phyloP scores from a whole-genome alignment of 2,797 vertebrate genomes.

The Mormyrus hasselquistii region DNA sequence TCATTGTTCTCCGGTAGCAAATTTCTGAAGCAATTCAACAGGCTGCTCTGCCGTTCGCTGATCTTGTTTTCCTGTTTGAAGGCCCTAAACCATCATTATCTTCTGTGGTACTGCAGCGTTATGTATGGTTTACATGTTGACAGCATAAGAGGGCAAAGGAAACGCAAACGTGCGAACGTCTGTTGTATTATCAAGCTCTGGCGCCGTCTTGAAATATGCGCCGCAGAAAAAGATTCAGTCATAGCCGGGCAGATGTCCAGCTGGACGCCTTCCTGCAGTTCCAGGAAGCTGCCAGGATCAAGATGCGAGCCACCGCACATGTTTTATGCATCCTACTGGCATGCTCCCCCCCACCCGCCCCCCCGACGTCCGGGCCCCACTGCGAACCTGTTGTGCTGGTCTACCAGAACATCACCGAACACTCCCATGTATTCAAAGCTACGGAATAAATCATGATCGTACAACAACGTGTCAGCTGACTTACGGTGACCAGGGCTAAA shows the following conservation, averaged over 20 bases:
- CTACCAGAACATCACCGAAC: slow-evolving; percentile 65
- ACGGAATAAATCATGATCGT: slow-evolving; percentile 91
- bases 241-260: slow-evolving; percentile 28
- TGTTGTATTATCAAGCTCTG: slow-evolving; percentile 2
- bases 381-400: slow-evolving; percentile 70
- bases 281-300: slow-evolving; percentile 18
- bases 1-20: neutral
- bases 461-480: slow-evolving; percentile 85
- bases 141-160: slow-evolving; percentile 5
- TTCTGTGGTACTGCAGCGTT: neutral
- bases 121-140: slow-evolving; percentile 8
- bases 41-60: neutral
- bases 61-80: neutral
- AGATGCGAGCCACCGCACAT: slow-evolving; percentile 34
- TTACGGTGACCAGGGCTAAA: slow-evolving; percentile 81
- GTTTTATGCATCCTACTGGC: slow-evolving; percentile 71
- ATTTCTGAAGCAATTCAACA: neutral
- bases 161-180: slow-evolving; percentile 1
- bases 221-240: slow-evolving; percentile 2
- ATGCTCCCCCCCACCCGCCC: slow-evolving; percentile 44
- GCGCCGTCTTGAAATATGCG: neutral
- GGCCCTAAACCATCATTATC: neutral
- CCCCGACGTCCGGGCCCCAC: slow-evolving; percentile 52
- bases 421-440: slow-evolving; percentile 70
- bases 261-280: slow-evolving; percentile 6